Conservation (phyloP, 2,888 invertebrate species). For the Chymomyza caudatula region DNA sequence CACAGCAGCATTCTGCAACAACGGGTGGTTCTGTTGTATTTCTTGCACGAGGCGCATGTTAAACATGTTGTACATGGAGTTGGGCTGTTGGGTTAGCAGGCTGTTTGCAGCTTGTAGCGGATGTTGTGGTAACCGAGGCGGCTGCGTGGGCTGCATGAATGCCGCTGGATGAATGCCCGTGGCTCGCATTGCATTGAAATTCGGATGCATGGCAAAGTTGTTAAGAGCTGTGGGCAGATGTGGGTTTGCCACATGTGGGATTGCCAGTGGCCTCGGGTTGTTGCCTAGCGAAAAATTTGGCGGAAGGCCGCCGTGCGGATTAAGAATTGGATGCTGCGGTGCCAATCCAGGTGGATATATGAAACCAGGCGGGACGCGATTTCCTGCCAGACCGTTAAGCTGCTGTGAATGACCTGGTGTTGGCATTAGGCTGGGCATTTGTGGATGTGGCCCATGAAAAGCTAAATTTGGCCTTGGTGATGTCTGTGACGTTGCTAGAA, state of each 20-base stretch:
- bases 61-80: conserved; percentile 74
- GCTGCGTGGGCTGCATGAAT: conserved; percentile 64
- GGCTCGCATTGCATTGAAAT: conserved; percentile 77
- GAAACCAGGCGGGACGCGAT: conserved; percentile 75
- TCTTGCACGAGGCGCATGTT: conserved; percentile 78
- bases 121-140: conserved; percentile 76
- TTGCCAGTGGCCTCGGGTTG: conserved; percentile 70
- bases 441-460: conserved; percentile 54
- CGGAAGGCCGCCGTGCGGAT: conserved; percentile 55
- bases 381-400: conserved; percentile 54
- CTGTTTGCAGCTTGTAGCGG: conserved; percentile 53
- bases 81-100: conserved; percentile 57
- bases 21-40: conserved; percentile 78
- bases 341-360: conserved; percentile 65
- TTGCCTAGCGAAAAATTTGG: conserved; percentile 67
- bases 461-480: conserved; percentile 59
- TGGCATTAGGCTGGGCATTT: conserved; percentile 46
- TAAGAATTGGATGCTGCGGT: conserved; percentile 66
- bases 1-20: conserved; percentile 69
- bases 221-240: conserved; percentile 77
- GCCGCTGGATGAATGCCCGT: conserved; percentile 68
- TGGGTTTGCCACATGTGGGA: conserved; percentile 70
- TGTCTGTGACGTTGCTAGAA: conserved; percentile 53
- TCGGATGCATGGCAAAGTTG: conserved; percentile 78
- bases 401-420: conserved; percentile 44